Percentiles rank a stretch among this genome's conserved stretches.
Conservation (phyloP, 2,797 vertebrate genomes). For the Sylvia borin region DNA sequence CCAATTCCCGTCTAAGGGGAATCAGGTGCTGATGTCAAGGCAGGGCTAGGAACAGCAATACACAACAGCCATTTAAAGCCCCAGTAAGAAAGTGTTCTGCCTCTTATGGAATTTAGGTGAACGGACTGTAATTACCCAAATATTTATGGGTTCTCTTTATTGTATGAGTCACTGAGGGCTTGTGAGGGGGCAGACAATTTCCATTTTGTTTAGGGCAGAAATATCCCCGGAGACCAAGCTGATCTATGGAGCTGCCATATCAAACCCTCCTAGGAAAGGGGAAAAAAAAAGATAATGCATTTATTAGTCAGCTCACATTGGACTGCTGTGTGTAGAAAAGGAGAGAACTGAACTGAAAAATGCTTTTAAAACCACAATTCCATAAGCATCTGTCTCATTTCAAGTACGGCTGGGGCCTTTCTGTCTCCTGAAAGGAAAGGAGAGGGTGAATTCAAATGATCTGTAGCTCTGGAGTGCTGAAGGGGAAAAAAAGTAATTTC, state of each 20-base stretch:
- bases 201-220: slow-evolving; percentile 67
- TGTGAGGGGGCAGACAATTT: slow-evolving; percentile 67
- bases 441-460: slow-evolving; percentile 65
- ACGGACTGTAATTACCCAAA: slow-evolving; percentile 63
- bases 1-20: not conserved
- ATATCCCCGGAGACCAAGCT: slow-evolving; percentile 52
- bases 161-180: slow-evolving; percentile 63
- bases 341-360: slow-evolving; percentile 70
- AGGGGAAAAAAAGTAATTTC: slow-evolving; percentile 34
- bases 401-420: slow-evolving; percentile 60
- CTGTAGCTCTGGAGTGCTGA: slow-evolving; percentile 41
- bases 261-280: slow-evolving; percentile 52
- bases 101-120: slow-evolving; percentile 54
- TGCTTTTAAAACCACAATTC: slow-evolving; percentile 67
- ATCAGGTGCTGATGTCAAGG: not conserved
- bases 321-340: slow-evolving; percentile 50
- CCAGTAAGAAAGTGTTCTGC: slow-evolving; percentile 15
- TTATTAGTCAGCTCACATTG: slow-evolving; percentile 72
- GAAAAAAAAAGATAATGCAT: slow-evolving; percentile 49
- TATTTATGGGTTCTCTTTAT: slow-evolving; percentile 67
- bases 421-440: slow-evolving; percentile 53
- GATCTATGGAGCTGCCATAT: slow-evolving; percentile 68
- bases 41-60: not conserved
- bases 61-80: not conserved
- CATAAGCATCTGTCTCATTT: slow-evolving; percentile 71